phyloP scores from a whole-genome alignment of 2,113 vertebrate species.

The Pholis gunnellus region DNA sequence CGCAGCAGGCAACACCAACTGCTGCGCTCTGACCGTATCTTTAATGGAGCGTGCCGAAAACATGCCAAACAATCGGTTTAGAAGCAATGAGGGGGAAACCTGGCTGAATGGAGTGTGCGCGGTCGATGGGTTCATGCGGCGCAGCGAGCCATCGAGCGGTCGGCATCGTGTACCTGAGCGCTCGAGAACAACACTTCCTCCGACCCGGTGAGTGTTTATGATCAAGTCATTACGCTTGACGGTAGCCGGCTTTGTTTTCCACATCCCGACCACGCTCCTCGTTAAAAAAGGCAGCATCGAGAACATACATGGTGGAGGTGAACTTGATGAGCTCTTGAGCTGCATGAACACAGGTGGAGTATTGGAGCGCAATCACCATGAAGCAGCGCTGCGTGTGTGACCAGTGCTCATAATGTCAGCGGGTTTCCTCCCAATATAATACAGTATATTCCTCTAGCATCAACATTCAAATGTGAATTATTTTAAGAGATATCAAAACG shows the following conservation, averaged over 20 bases:
- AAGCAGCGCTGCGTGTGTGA: neutral
- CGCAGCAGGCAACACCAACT: neutral
- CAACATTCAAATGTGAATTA: too few species aligned
- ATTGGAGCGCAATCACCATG: neutral
- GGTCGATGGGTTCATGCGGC: neutral
- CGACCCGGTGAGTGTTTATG: slow-evolving; percentile 6
- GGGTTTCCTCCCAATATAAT: neutral
- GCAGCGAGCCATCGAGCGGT: neutral
- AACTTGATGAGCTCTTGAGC: neutral
- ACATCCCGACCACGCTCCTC: neutral
- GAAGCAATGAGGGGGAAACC: neutral
- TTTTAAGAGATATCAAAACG: neutral
- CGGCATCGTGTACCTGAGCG: neutral
- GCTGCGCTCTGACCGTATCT: neutral
- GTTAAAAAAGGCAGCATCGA: too few species aligned
- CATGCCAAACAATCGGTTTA: neutral
- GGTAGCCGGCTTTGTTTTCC: neutral
- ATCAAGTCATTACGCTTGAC: neutral
- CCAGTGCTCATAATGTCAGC: neutral
- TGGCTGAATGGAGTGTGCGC: neutral
- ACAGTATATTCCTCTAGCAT: neutral
- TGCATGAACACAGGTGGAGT: neutral
- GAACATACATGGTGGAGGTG: neutral
- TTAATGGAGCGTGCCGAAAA: neutral
- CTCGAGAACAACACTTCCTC: neutral